Evolutionary conservation across 2,797 vertebrate genomes (phyloP), one percentile per base, ranked within the genome.

Genomic region (Notolabrus celidotus): DNA sequence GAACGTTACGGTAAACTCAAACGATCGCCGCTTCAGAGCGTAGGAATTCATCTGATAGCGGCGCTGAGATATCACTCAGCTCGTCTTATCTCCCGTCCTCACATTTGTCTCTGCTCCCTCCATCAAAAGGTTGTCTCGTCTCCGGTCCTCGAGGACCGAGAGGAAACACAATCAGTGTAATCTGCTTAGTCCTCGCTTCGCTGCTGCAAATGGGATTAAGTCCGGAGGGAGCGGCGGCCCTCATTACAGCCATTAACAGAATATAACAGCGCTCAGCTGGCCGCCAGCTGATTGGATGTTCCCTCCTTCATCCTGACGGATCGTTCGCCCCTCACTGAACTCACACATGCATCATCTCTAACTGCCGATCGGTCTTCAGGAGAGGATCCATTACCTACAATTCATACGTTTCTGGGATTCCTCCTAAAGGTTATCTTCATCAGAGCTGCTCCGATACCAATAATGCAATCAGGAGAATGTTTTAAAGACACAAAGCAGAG

Each of bases 161-260:
- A 45, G 49, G 61, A 79, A 74, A 79, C 72, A 56, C 79, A 82
- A 83, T 87, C 80, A 85, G 45, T 77, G 61, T 85, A 86, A 88
- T 91, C 83, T 88, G 46, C 34, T 84, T 79, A 66, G 69, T 50
- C 38, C 51, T 36, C 1, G 14, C 56, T 87, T 77, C 77, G 70
- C 54, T 65, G 69, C 50, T 38, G n/a, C 69, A 78, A 83, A 84
- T 88, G 74, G 69, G 68, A 90, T 91, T 83, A 86, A 41, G 67
- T 72, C 79, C 64, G 74, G 65, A 73, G 74, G 66, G 81, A 79
- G 72, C 73, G 67, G 66, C 33, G 34, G 62, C 59, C 60, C 71
- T 78, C 47, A 61, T 56, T 74, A 77, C 8, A 29, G 71, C 74
- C 72, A 81, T 77, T 81, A 79, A 67, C 72, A 47, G 67, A n/a